Base-by-base conservation (phyloP, 2,113 vertebrate species). In the Emydocephalus ijimae region DNA sequence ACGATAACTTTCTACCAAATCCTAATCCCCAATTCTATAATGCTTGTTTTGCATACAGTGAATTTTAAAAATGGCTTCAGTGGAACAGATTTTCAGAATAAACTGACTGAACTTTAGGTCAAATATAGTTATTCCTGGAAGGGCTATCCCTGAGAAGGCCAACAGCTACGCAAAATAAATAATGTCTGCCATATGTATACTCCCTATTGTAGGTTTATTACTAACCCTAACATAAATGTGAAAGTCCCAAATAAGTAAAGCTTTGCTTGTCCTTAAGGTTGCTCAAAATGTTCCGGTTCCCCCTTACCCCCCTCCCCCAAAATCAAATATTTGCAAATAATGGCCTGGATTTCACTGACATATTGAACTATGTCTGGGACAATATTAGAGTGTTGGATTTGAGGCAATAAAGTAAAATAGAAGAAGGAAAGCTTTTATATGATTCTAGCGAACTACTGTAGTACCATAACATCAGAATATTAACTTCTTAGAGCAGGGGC, bases 261-360 rank as follows among this genome's bases (percentile, higher is more conserved):
- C 81, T 91, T 89, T 89, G 91, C 92, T 94, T 90, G 94, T 95
- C 95, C 94, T 93, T 94, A 4, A 21, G 88, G 57, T 85, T 3
- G 87, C 26, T 92, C 9, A 0, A 93, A 91, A 89, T 10, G 86
- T 92, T 0, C 0, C 86, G 56, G 81, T 90, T 7, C 7, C 56
- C 56, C 0, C 56, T 12, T 92, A 92, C 92, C 93, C 94, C 92
- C 69, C 86, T 92, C 94, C 92, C 86, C 89, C 15, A 29, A 90
- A 95, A 93, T 0, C 0, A 91, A 91, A 0, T 14, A 91, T 93
- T 90, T 85, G 93, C 89, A 85, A 93, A 52, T 29, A n/a, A 52
- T 90, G 54, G 87, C 4, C 64, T 85, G 0, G 57, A 5, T 50
- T 94, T 8, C 89, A 45, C 43, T 0, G 8, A 34, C 0, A 89